These are phyloP conservation scores for Sarcophaga caerulescens DNA, from an alignment of 2,888 invertebrate species.

Conservation along the genomic window DNA sequence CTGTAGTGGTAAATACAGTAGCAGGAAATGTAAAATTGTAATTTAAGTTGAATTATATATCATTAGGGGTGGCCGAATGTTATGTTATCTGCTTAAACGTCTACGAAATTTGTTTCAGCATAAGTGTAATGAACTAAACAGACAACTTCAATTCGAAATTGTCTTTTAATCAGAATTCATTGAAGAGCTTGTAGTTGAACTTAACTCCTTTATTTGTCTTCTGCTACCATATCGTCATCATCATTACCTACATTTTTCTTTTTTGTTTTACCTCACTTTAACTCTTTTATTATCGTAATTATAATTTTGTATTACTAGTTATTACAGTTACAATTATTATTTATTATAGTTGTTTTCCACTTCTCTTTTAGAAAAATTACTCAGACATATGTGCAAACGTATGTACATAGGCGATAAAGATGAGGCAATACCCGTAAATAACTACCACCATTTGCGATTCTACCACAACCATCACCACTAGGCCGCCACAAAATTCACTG, in stretches of 20 bases:
- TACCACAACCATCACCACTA: constrained; percentile 43
- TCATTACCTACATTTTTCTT: neutral
- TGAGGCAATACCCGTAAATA: constrained; percentile 48
- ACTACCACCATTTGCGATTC: neutral
- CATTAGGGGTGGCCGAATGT: constrained; percentile 60
- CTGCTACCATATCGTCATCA: constrained; percentile 11
- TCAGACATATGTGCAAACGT: neutral
- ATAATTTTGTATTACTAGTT: constrained; percentile 69
- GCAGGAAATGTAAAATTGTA: constrained; percentile 76
- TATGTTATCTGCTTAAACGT: neutral
- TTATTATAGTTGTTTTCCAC: constrained; percentile 61
- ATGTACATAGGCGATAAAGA: constrained; percentile 64
- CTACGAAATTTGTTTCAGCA: constrained; percentile 25
- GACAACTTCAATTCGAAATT: constrained; percentile 30
- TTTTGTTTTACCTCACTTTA: constrained; percentile 47
- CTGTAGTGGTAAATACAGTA: too few relatives aligned
- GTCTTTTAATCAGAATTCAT: constrained; percentile 48
- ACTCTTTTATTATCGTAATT: constrained; percentile 66
- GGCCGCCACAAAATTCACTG: neutral
- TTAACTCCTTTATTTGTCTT: neutral
- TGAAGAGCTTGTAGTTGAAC: constrained; percentile 10
- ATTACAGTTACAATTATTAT: constrained; percentile 72
- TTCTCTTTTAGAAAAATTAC: constrained; percentile 65
- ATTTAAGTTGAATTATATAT: constrained; percentile 78
- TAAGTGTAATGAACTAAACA: constrained; percentile 38